Base-by-base conservation (phyloP, 2,797 vertebrate species). In the Lophotriccus pileatus region DNA sequence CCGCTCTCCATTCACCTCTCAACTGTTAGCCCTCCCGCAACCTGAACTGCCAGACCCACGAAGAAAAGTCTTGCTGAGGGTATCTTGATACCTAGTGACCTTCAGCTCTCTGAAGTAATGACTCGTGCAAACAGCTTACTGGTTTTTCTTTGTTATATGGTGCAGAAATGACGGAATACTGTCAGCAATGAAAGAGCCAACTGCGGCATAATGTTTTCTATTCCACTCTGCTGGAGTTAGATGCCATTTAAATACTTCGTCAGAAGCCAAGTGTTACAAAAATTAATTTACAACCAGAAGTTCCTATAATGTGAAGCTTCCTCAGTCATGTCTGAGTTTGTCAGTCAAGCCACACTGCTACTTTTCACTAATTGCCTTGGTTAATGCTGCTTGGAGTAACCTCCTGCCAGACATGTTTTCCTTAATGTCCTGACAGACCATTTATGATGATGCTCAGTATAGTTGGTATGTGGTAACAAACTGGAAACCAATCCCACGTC, bases 401-500 rank as follows among this genome's bases (percentile, higher is more conserved):
- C 18, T 89, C 63, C 69, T 73, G 47, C 63, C 49, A 46, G 74
- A 34, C 22, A 0, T n/a, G 59, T 84, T 94, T 96, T 84, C 83
- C 83, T 88, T 60, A 47, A 41, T 44, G 93, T 73, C 90, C 70
- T 4, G 5, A 70, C 18, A 92, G 77, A 73, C 82, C 82, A 64
- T 94, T 87, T 97, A 62, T 80, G 82, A 72, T 83, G 69, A 58
- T 68, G 52, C 56, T 89, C 64, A 53, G 77, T 60, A 36, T 53
- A 89, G 73, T 0, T 62, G 89, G 83, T 62, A 86, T 58, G 76
- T 86, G 85, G 87, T 66, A 95, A 88, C 90, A 94, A 93, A 75
- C 66, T 94, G 93, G 90, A 96, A 93, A 94, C 70, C 83, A 92
- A 79, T 77, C 72, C 58, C 27, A 8, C 1, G 43, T 96, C 94